Evolutionary conservation across 1,140 invertebrate species (phyloP).

Genomic region (Drosophila kohkoa): DNA sequence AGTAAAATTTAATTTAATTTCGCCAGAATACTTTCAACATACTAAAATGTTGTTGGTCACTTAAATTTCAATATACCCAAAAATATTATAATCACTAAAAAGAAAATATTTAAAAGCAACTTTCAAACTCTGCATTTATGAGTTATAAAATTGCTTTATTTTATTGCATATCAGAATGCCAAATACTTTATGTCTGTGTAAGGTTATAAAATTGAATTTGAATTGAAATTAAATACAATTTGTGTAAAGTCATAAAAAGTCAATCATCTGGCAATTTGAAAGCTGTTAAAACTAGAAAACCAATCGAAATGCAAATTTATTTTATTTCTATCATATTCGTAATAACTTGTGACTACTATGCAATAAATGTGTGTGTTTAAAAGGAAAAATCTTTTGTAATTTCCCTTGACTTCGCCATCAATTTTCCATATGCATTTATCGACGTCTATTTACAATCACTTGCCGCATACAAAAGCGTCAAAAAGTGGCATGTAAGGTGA

Average conservation of each 20-base stretch:
- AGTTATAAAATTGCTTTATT: slow-evolving; percentile 20
- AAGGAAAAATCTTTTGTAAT: not conserved
- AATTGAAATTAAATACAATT: slow-evolving; percentile 6
- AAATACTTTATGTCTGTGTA: slow-evolving; percentile 13
- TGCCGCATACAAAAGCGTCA: slow-evolving; percentile 5
- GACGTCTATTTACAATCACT: slow-evolving; percentile 9
- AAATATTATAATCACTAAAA: not conserved
- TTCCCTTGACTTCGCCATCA: not conserved
- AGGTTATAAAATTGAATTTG: slow-evolving; percentile 19
- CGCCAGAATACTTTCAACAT: not conserved
- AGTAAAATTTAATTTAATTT: too few relatives aligned
- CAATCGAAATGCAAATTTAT: slow-evolving; percentile 28
- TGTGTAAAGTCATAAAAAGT: slow-evolving; percentile 13
- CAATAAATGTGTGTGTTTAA: not conserved
- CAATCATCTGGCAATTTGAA: not conserved
- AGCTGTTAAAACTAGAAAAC: not conserved
- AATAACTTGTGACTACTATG: slow-evolving; percentile 12
- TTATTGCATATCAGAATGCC: not conserved
- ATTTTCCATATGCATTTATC: slow-evolving; percentile 4
- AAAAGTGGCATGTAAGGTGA: slow-evolving; percentile 1
- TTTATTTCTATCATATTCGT: not conserved
- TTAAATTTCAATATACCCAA: not conserved
- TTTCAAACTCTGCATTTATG: slow-evolving; percentile 8
- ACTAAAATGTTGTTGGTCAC: not conserved
- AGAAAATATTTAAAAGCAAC: not conserved